A percentile compares a stretch with the other conserved stretches of the same genome.
phyloP scores from a whole-genome alignment of 2,888 invertebrate genomes.

The Cybosia mesomella region DNA sequence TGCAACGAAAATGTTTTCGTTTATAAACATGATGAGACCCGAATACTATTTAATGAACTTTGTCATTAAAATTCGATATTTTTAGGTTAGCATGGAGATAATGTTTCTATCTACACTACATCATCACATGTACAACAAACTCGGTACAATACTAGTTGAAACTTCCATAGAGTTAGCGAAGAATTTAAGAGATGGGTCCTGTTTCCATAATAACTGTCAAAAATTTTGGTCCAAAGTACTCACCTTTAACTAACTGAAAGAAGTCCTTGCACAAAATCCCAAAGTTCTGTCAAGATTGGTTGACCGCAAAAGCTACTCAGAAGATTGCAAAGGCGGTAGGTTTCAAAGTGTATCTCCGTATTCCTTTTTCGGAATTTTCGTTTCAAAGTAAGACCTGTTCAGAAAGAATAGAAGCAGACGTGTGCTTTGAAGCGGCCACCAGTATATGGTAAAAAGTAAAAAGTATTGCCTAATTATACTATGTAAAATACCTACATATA shows the following conservation, averaged over 20 bases:
- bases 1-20: too few relatives aligned
- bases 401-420: slow-evolving; percentile 81
- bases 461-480: neutral
- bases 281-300: slow-evolving; percentile 87
- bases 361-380: slow-evolving; percentile 83
- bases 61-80: too few relatives aligned
- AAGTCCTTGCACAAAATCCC: slow-evolving; percentile 70
- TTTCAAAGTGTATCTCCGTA: slow-evolving; percentile 83
- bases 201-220: slow-evolving; percentile 63
- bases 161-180: slow-evolving; percentile 85
- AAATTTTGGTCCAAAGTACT: slow-evolving; percentile 76
- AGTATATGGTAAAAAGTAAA: slow-evolving; percentile 1
- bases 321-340: slow-evolving; percentile 85
- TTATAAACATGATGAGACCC: too few relatives aligned
- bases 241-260: slow-evolving; percentile 68
- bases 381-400: slow-evolving; percentile 88
- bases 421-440: slow-evolving; percentile 71
- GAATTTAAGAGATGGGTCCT: slow-evolving; percentile 73
- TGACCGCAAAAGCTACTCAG: slow-evolving; percentile 87
- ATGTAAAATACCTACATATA: too few relatives aligned
- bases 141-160: slow-evolving; percentile 84
- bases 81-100: slow-evolving; percentile 88
- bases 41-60: neutral
- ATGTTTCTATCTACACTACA: slow-evolving; percentile 89
- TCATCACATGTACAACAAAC: slow-evolving; percentile 80